Conservation (phyloP, 2,888 invertebrate species). For the Drosophila nigritarsus region DNA sequence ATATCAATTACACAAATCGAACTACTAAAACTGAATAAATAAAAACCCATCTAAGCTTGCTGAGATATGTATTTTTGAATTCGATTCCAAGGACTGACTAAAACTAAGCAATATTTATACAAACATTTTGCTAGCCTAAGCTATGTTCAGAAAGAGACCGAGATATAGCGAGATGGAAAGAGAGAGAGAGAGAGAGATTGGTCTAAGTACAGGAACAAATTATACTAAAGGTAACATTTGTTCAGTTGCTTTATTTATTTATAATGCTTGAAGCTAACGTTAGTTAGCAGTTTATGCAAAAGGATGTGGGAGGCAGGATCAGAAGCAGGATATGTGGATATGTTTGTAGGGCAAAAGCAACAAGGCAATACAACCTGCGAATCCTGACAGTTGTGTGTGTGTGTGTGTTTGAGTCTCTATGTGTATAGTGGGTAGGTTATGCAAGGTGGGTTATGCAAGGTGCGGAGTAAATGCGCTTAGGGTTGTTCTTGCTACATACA, state of each 20-base stretch:
- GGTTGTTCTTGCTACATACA: conserved; percentile 42
- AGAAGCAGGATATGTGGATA: conserved; percentile 8
- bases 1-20: conserved; percentile 26
- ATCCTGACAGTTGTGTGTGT: conserved; percentile 52
- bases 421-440: conserved; percentile 19
- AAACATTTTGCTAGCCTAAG: conserved; percentile 3
- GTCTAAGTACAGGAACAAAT: neutral
- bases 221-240: conserved; percentile 49
- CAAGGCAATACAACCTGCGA: conserved; percentile 32
- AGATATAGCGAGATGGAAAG: too few species aligned
- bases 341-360: neutral
- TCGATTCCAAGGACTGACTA: conserved; percentile 35
- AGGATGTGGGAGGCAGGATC: conserved; percentile 4
- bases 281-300: conserved; percentile 41
- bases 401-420: neutral
- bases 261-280: conserved; percentile 64
- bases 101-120: conserved; percentile 39
- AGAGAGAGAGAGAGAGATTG: neutral
- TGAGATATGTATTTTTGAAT: conserved; percentile 37
- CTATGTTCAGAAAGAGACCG: neutral
- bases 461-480: conserved; percentile 70
- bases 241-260: conserved; percentile 63
- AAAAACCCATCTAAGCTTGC: conserved; percentile 53
- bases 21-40: conserved; percentile 16
- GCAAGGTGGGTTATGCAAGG: conserved; percentile 40